Percentiles rank a stretch among this genome's conserved stretches.
Evolutionary conservation across 1,140 invertebrate species (phyloP).

Genomic region (Drosophila lacertosa): DNA sequence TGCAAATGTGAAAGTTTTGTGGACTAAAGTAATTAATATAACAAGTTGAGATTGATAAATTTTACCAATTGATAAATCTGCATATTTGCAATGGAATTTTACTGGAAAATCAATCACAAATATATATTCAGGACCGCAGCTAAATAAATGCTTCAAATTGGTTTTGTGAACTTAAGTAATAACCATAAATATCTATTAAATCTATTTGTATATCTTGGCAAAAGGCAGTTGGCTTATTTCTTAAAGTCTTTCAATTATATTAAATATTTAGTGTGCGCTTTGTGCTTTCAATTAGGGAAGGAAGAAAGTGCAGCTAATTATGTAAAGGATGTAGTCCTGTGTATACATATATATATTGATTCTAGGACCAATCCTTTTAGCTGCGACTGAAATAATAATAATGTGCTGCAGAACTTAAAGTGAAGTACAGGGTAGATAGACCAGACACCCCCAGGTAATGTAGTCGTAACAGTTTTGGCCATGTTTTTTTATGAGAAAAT

Average conservation of each 20-base stretch:
- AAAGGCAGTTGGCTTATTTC: no score
- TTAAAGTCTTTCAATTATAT: no score
- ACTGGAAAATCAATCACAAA: conserved; percentile 1
- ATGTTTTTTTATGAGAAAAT: conserved; percentile 75
- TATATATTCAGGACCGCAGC: not conserved
- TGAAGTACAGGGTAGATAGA: not conserved
- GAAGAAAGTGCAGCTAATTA: not conserved
- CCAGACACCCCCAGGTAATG: conserved; percentile 61
- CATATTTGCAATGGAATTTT: not conserved
- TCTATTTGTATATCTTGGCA: no score
- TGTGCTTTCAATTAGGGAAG: no score
- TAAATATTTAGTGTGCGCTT: not conserved
- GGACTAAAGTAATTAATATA: not conserved
- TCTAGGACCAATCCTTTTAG: conserved; percentile 18
- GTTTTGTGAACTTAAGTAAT: not conserved
- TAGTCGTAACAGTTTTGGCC: conserved; percentile 59
- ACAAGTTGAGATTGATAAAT: not conserved
- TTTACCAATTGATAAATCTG: not conserved
- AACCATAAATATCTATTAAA: not conserved
- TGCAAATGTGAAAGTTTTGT: conserved; percentile 13
- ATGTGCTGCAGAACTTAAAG: not conserved
- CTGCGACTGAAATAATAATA: conserved; percentile 3
- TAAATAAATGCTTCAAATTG: not conserved
- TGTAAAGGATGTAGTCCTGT: not conserved
- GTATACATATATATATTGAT: conserved; percentile 27